Evolutionary conservation across 2,888 invertebrate species (phyloP).

Genomic region (Euclidia mi): DNA sequence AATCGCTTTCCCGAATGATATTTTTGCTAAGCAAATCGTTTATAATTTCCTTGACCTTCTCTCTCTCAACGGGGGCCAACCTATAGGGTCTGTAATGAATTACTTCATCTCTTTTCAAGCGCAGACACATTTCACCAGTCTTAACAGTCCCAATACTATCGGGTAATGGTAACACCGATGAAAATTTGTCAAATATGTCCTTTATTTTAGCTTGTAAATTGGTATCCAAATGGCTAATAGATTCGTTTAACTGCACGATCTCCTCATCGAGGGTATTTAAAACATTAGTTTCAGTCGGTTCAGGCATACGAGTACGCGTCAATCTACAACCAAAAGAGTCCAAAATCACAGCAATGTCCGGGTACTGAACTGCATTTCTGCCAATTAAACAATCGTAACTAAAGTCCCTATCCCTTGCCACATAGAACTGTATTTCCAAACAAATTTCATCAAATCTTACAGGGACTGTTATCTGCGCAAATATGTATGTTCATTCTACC

Average conservation of each 20-base stretch:
- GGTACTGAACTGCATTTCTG: slow-evolving; percentile 1
- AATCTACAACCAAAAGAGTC: slow-evolving; percentile 14
- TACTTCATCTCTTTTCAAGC: slow-evolving; percentile 2
- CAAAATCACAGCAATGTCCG: slow-evolving; percentile 12
- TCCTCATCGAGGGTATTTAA: too few species aligned
- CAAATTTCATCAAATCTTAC: slow-evolving; percentile 37
- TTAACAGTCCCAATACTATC: slow-evolving; percentile 4
- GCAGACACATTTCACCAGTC: slow-evolving; percentile 6
- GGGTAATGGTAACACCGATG: not conserved
- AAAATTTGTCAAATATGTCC: not conserved
- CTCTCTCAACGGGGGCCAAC: slow-evolving; percentile 12
- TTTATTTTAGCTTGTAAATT: slow-evolving; percentile 3
- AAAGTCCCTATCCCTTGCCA: slow-evolving; percentile 17
- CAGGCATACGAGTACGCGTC: not conserved
- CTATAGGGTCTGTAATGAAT: slow-evolving; percentile 9
- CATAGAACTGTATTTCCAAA: slow-evolving; percentile 41
- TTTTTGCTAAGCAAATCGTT: not conserved
- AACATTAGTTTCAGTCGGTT: not conserved
- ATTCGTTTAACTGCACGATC: not conserved
- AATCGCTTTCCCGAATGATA: slow-evolving; percentile 1
- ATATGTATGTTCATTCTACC: slow-evolving; percentile 5
- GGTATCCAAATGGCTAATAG: not conserved
- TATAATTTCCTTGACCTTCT: not conserved
- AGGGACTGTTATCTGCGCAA: slow-evolving; percentile 4
- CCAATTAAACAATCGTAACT: slow-evolving; percentile 16